Evolutionary conservation across 2,113 vertebrate species (phyloP), one percentile per base, ranked within the genome.

Genomic region (Hirundichthys speculiger): DNA sequence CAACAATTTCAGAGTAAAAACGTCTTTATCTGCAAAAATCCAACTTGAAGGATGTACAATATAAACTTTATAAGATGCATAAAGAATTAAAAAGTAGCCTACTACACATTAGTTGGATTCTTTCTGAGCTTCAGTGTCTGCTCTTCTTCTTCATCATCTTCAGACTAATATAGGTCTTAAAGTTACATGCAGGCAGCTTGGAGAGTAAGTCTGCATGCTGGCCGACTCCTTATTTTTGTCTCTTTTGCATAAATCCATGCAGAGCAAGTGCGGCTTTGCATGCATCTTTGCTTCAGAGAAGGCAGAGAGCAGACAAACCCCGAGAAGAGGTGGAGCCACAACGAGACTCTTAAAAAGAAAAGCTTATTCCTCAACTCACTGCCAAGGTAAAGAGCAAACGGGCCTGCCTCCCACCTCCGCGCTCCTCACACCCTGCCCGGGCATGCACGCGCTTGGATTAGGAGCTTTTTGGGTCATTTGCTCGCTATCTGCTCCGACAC

Each of bases 251-350:
- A 53, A 77, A 71, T 73, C 49, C 41, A 51, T 38, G 67, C 54
- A 59, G 53, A 47, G 24, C 60, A 45, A 43, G 59, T 40, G 54
- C 40, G 24, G 40, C 64, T 82, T 78, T 88, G 79, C 83, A 74
- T 82, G 49, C 27, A 71, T 48, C 42, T 76, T 56, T 13, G 65
- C 41, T 45, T 70, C 40, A 25, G 55, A 8, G 47, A n/a, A 68
- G 48, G 49, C 46, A 51, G 24, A 40, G 38, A 50, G 49, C 51
- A 62, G 2, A 34, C 30, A 34, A 34, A 10, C 11, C 30, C 11
- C 30, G 62, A 21, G 55, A 64, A 46, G 80, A 77, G 88, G 88
- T 63, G 86, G 83, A 76, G 86, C 85, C 13, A 52, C 18, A 57
- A 47, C 34, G 46, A 67, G 59, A 50, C 69, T 66, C 72, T 78